Percentiles rank a stretch among this genome's conserved stretches.
Conservation (phyloP, 2,797 vertebrate genomes). For the Setipinna tenuifilis region DNA sequence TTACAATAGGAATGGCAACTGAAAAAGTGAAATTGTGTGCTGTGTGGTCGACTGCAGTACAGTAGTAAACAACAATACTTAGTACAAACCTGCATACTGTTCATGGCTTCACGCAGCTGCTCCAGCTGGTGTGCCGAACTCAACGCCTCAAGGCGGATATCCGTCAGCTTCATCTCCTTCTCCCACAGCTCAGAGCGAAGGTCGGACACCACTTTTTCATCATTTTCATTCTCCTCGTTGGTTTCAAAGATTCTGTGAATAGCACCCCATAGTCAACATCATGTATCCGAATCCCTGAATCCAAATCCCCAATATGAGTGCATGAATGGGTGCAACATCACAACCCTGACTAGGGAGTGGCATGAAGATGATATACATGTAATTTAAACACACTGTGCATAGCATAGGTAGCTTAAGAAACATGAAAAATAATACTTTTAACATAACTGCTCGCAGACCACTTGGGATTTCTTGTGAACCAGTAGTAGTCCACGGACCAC, state of each 20-base stretch:
- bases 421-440: too few species aligned
- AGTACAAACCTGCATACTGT: slow-evolving; percentile 90
- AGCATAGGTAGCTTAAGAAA: too few species aligned
- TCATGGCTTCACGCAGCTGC: slow-evolving; percentile 93
- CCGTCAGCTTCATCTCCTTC: slow-evolving; percentile 94
- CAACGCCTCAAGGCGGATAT: slow-evolving; percentile 94
- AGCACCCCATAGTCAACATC: not conserved
- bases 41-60: not conserved
- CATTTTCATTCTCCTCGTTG: slow-evolving; percentile 77
- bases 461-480: too few species aligned
- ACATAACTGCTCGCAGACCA: too few species aligned
- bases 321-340: too few species aligned
- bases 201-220: slow-evolving; percentile 88
- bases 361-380: too few species aligned
- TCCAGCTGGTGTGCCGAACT: slow-evolving; percentile 95
- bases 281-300: too few species aligned
- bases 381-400: too few species aligned
- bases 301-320: too few species aligned
- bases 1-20: not conserved
- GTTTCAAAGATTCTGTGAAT: slow-evolving; percentile 39
- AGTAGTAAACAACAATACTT: not conserved
- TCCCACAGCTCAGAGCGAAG: slow-evolving; percentile 93
- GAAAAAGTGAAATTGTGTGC: not conserved
- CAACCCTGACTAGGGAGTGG: too few species aligned
- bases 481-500: too few species aligned